phyloP scores from a whole-genome alignment of 2,113 vertebrate genomes.

The Sylvilagus bachmani region DNA sequence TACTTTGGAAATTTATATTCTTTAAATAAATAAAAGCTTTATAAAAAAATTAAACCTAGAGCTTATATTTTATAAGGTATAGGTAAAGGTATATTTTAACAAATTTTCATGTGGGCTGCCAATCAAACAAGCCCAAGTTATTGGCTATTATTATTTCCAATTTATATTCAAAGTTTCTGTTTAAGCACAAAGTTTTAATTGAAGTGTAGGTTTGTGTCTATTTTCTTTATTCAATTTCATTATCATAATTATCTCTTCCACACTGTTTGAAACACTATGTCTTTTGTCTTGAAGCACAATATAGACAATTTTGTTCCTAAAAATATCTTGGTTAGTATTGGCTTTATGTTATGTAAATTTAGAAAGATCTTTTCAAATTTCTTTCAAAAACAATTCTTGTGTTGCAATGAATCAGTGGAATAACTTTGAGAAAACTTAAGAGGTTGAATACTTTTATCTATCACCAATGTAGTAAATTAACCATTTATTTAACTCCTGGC shows the following conservation, averaged over 20 bases:
- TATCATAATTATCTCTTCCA: background rate
- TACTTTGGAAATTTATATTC: too few species aligned
- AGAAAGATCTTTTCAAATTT: background rate
- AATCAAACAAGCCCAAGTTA: background rate
- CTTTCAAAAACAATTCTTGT: slow-evolving; percentile 9
- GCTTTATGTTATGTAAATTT: background rate
- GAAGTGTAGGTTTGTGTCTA: background rate
- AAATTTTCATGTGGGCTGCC: background rate
- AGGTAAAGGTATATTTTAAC: background rate
- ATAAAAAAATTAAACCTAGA: background rate
- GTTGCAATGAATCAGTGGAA: background rate
- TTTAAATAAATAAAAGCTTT: too few species aligned
- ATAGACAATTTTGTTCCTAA: background rate
- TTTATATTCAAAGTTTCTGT: background rate
- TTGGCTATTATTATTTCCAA: background rate
- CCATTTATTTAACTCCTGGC: background rate
- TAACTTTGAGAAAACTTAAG: background rate
- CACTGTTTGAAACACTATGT: background rate
- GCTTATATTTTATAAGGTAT: background rate
- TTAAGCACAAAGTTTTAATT: background rate
- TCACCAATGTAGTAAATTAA: background rate
- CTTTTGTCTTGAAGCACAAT: slow-evolving; percentile 24
- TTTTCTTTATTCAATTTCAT: background rate
- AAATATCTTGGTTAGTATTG: background rate
- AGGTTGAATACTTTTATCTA: background rate